phyloP scores from a whole-genome alignment of 2,797 vertebrate species.

The Darevskia nairensis region DNA sequence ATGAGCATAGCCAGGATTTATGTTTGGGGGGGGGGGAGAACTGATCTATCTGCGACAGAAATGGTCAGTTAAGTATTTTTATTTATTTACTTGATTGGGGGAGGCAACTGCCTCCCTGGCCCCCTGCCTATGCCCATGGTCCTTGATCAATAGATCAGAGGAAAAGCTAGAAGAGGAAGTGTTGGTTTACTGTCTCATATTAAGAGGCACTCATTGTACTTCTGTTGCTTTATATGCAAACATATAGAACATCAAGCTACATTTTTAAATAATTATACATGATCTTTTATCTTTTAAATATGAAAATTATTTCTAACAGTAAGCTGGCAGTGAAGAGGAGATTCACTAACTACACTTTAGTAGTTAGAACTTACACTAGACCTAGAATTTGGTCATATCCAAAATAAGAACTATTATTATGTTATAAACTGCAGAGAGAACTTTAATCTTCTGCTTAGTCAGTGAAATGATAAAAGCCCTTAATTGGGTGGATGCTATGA shows the following conservation, averaged over 20 bases:
- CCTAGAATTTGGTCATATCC: background rate
- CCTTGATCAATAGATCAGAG: background rate
- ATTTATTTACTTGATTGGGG: too few relatives aligned
- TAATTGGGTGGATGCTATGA: background rate
- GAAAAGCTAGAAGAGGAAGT: background rate
- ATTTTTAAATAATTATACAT: background rate
- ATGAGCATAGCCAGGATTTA: too few relatives aligned
- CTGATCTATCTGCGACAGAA: too few relatives aligned
- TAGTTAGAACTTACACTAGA: background rate
- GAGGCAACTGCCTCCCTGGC: too few relatives aligned
- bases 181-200: background rate
- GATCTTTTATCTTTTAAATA: background rate
- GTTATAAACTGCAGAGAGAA: background rate
- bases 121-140: too few relatives aligned
- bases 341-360: background rate
- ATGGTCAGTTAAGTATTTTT: too few relatives aligned
- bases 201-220: background rate
- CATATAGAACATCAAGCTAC: background rate
- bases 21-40: too few relatives aligned
- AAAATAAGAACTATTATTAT: background rate
- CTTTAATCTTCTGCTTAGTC: background rate
- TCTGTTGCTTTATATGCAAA: background rate
- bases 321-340: background rate
- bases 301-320: background rate
- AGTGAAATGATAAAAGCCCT: background rate